Evolutionary conservation across 1,140 invertebrate species (phyloP), one percentile per base, ranked within the genome.

Genomic region (Pogonus chalceus): DNA sequence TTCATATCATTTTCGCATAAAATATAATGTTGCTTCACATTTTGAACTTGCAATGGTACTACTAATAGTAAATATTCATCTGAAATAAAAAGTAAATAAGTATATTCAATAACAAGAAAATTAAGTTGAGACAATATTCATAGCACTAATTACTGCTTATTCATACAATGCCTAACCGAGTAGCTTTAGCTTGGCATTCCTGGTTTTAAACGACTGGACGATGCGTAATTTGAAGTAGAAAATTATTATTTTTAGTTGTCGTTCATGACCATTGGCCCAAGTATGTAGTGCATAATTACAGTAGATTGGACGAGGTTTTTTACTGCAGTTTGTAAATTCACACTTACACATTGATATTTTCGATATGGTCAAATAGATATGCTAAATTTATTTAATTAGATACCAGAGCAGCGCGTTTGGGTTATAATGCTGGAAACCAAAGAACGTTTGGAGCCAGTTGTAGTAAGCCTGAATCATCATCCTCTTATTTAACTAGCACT

Each of bases 211-310:
- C 37, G 37, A 43, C 37, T 43, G 37, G 37, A 43, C 7, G 4
- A 12, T 43, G 37, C 37, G 18, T 43, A 43, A 10, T 12, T 18
- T 16, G 7, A 16, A 43, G 37, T 43, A 43, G 37, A 43, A 43
- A 12, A 43, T 43, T 43, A 43, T 43, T 43, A 43, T 43, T 43
- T 43, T 43, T 43, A 43, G 37, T 43, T 43, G 37, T 43, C 37
- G 37, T 43, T 43, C 37, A 43, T 43, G 37, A 9, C 37, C 37
- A 43, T 43, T 43, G 37, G 37, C 37, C 37, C 37, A 43, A 18
- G 7, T 43, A 9, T 18, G 37, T 43, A 43, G 37, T 43, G 37
- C 37, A 12, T 31, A 31, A 7, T 43, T 12, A 43, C 18, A 14
- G 37, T 43, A 43, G 37, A 10, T 31, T 31, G 26, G 7, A 14